Evolutionary conservation across 2,888 invertebrate species (phyloP).

Genomic region (Pelosia muscerda): DNA sequence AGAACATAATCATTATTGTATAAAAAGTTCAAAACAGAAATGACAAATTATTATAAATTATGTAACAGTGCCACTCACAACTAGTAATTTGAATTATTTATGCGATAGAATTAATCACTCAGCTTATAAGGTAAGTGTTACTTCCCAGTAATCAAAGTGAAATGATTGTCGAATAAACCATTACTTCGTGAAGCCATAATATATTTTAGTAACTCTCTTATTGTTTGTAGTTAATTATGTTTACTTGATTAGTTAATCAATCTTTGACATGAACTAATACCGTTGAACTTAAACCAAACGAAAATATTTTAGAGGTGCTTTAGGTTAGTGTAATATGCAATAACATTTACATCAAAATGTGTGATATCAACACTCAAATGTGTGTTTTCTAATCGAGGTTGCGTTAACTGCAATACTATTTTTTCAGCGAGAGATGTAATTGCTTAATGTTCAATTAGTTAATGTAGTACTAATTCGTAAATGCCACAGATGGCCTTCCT

Average conservation of each 20-base stretch:
- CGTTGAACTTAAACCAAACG: neutral
- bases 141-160: slow-evolving; percentile 11
- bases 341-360: no score
- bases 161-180: neutral
- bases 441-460: neutral
- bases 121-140: neutral
- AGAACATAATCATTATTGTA: neutral
- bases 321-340: no score
- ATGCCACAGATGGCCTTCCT: slow-evolving; percentile 1
- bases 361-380: no score
- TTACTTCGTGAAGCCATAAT: neutral
- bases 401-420: neutral
- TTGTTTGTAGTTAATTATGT: neutral
- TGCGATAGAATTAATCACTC: neutral
- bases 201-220: neutral
- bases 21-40: neutral
- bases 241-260: neutral
- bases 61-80: neutral
- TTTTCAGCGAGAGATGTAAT: neutral
- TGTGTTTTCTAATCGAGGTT: neutral
- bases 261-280: neutral
- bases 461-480: slow-evolving; percentile 13
- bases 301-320: no score
- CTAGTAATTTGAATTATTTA: neutral
- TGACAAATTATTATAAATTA: slow-evolving; percentile 4